Evolutionary conservation across 2,797 vertebrate genomes (phyloP).

Genomic region (Alauda arvensis): DNA sequence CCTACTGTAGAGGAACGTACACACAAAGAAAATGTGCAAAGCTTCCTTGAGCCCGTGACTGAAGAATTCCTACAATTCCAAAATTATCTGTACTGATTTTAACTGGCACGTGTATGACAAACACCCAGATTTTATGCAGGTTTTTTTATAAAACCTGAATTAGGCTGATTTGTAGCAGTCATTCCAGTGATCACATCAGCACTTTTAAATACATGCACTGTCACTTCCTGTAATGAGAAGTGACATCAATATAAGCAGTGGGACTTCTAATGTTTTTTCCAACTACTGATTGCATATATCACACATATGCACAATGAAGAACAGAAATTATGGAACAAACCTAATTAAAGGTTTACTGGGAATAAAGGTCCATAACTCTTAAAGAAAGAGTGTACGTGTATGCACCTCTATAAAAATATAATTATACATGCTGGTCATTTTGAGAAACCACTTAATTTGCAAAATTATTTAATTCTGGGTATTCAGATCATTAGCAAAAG

Average conservation of each 20-base stretch:
- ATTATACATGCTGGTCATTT: background rate
- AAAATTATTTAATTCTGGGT: background rate
- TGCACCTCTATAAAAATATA: background rate
- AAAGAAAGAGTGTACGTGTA: background rate
- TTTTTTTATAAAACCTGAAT: background rate
- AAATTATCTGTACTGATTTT: background rate
- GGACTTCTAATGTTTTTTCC: background rate
- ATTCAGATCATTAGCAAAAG: background rate
- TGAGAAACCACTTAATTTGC: conserved; percentile 10
- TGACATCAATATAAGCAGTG: background rate
- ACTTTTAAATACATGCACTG: background rate
- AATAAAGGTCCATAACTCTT: background rate
- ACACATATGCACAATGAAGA: background rate
- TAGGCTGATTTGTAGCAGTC: background rate
- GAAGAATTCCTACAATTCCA: background rate
- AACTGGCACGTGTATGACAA: fast-evolving
- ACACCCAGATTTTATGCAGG: background rate
- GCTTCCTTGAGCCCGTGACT: background rate
- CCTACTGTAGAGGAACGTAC: background rate
- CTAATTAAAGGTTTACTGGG: background rate
- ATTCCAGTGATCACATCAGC: background rate
- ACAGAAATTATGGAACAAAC: background rate
- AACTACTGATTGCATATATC: background rate
- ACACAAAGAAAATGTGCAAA: background rate
- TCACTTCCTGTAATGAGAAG: background rate